Base-by-base conservation (phyloP, 2,797 vertebrate species). In the Aeoliscus strigatus region DNA sequence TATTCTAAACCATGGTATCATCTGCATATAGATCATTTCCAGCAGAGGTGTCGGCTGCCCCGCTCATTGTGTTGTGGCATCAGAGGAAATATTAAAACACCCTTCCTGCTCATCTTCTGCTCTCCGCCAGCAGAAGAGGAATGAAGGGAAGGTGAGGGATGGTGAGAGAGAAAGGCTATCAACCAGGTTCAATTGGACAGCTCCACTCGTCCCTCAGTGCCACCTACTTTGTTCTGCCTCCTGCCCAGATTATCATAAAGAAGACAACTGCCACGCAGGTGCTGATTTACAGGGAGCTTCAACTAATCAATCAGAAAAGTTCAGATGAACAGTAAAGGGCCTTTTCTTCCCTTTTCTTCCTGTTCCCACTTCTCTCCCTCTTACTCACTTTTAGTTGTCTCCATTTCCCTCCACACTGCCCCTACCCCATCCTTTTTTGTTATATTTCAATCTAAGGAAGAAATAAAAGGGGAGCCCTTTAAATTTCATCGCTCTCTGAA, bases 401-500 rank as follows among this genome's bases (percentile, higher is more conserved):
- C 58, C 33, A 45, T 72, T 53, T 43, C 59, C 31, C 39, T 40
- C 31, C 43, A 27, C 14, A 28, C 28, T 17, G 13, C 28, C 18
- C 29, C 28, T n/a, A 24, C 43, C 21, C n/a, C 26, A 9, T 17
- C n/a, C 31, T 37, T 67, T 46, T 60, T 64, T 55, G 34, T 44
- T 48, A 51, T 63, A 73, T 83, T 87, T 80, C 89, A 89, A 91
- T 91, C 86, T 89, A 80, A 87, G 80, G 81, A 77, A 89, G 69
- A 65, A 84, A 90, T 86, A 90, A 68, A 66, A 45, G 77, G 45
- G 53, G 39, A 90, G 87, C 82, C 72, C 79, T 86, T 90, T 86
- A 90, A 84, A 90, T 89, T 86, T 83, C 84, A 85, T 78, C 70
- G 78, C 87, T 87, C 70, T 78, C 59, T 77, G 82, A 87, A 90